phyloP scores from a whole-genome alignment of 2,888 invertebrate species.

The Drosophila rubida region DNA sequence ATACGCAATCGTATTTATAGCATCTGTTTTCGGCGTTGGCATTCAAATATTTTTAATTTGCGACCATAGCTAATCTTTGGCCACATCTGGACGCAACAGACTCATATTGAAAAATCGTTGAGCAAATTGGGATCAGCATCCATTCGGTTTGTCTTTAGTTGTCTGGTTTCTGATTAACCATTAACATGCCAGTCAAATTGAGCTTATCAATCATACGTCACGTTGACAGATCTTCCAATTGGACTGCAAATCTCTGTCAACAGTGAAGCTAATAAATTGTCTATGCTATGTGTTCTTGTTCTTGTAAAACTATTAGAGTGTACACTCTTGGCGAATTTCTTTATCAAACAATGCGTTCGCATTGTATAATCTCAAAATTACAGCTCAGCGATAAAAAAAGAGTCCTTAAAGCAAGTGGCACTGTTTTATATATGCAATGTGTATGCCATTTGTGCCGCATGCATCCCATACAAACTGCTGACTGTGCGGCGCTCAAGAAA shows the following conservation, averaged over 20 bases:
- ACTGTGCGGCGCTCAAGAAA: constrained; percentile 47
- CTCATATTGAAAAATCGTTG: constrained; percentile 10
- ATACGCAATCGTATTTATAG: constrained; percentile 25
- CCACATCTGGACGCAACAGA: constrained; percentile 26
- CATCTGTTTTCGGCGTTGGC: constrained; percentile 25
- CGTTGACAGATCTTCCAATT: constrained; percentile 40
- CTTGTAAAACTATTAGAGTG: neutral
- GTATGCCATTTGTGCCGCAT: constrained; percentile 18
- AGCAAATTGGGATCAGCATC: constrained; percentile 24
- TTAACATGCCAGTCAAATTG: constrained; percentile 31
- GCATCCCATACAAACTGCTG: constrained; percentile 32
- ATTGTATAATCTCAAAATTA: constrained; percentile 60
- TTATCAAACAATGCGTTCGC: constrained; percentile 19
- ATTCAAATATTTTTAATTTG: constrained; percentile 28
- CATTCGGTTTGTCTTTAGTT: constrained; percentile 25
- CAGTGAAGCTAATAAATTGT: constrained; percentile 2
- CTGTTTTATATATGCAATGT: constrained; percentile 9
- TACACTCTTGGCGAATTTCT: neutral
- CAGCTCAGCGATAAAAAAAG: constrained; percentile 30
- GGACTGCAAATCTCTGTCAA: constrained; percentile 8
- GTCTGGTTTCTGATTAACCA: constrained; percentile 14
- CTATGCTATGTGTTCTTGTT: neutral
- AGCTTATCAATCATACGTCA: constrained; percentile 56
- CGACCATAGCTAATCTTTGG: constrained; percentile 16
- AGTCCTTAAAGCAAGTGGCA: constrained; percentile 44